Percentiles rank a stretch among this genome's conserved stretches.
Conservation (phyloP, 2,888 invertebrate species). For the Thumatha senex region DNA sequence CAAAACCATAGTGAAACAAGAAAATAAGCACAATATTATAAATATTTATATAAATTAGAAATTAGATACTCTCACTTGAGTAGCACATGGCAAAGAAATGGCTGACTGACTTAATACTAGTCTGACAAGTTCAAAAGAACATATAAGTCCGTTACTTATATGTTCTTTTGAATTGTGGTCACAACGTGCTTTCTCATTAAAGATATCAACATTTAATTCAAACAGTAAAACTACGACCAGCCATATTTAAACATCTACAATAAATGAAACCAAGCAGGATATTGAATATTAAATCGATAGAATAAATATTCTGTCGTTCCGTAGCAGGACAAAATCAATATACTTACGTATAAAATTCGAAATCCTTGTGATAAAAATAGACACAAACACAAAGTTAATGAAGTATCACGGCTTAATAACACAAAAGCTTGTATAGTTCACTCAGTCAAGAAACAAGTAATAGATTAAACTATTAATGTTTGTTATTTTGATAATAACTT, state of each 20-base stretch:
- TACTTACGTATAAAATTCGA: constrained; percentile 53
- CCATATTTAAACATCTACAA: too few species aligned
- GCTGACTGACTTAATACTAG: constrained; percentile 38
- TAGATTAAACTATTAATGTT: constrained; percentile 41
- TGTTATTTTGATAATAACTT: constrained; percentile 39
- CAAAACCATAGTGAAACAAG: constrained; percentile 13
- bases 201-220: constrained; percentile 33
- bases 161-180: constrained; percentile 60
- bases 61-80: constrained; percentile 23
- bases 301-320: constrained; percentile 28
- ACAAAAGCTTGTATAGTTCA: constrained; percentile 46
- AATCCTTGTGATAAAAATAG: constrained; percentile 43
- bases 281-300: constrained; percentile 4
- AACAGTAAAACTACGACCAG: background rate
- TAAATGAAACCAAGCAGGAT: constrained; percentile 2
- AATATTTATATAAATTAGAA: constrained; percentile 27
- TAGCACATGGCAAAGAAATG: constrained; percentile 28
- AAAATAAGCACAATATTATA: constrained; percentile 14
- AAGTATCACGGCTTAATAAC: constrained; percentile 41
- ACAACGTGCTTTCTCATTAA: constrained; percentile 58
- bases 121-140: constrained; percentile 69
- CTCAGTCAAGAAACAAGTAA: constrained; percentile 49
- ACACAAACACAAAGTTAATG: constrained; percentile 39
- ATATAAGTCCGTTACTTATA: constrained; percentile 70
- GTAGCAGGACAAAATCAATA: constrained; percentile 49